These are phyloP conservation scores for Typhlichthys subterraneus DNA, from an alignment of 2,797 vertebrate species.

Conservation along the genomic window DNA sequence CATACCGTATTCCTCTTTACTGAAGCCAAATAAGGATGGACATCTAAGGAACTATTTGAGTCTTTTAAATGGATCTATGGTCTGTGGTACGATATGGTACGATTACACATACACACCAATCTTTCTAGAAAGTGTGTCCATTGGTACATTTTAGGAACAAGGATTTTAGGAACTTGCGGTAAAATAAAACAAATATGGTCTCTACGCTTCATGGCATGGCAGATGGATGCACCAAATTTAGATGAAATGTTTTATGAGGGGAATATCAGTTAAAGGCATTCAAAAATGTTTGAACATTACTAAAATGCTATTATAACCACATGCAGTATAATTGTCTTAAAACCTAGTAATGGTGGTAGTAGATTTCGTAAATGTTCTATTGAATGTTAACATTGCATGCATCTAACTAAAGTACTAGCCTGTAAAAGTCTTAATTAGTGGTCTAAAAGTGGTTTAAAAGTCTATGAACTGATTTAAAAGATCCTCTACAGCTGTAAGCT, in stretches of 20 bases:
- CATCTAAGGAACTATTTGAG: no score
- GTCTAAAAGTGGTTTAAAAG: no score
- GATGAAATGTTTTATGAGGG: neutral
- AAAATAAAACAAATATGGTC: slow-evolving; percentile 7
- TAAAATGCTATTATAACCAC: no score
- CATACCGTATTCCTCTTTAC: slow-evolving; percentile 24
- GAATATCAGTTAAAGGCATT: neutral
- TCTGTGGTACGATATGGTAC: no score
- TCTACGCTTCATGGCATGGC: slow-evolving; percentile 18
- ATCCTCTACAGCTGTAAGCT: no score
- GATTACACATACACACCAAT: no score
- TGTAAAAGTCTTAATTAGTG: neutral
- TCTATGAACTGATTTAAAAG: no score
- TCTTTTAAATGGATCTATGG: no score
- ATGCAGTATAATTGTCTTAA: neutral
- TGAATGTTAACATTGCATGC: neutral
- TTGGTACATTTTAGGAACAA: no score
- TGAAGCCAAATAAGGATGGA: no score
- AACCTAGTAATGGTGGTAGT: neutral
- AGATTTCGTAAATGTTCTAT: neutral
- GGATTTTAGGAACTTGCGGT: neutral
- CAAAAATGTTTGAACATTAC: neutral
- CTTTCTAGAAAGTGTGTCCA: no score
- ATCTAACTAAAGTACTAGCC: neutral
- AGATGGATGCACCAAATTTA: slow-evolving; percentile 16